Percentiles rank a stretch among this genome's conserved stretches.
Evolutionary conservation across 1,140 invertebrate species (phyloP).

Genomic region (Portunus trituberculatus): DNA sequence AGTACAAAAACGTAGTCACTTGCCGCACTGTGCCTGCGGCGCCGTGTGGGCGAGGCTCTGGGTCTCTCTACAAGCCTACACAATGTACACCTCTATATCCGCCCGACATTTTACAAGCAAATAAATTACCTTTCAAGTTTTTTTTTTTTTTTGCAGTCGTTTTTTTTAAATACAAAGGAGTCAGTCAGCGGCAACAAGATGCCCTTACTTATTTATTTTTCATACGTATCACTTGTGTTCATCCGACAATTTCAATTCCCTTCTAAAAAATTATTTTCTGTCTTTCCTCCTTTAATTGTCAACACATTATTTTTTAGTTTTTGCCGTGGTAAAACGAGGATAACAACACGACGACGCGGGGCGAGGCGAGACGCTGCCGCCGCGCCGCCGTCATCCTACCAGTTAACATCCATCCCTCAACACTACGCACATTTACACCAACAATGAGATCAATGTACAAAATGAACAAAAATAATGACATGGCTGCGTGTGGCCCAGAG

Average conservation of each 20-base stretch:
- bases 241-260: conserved; percentile 15
- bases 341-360: conserved; percentile 76
- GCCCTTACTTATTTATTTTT: not conserved
- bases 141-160: conserved; percentile 48
- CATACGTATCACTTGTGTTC: conserved; percentile 68
- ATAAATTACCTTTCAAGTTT: conserved; percentile 71
- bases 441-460: conserved; percentile 77
- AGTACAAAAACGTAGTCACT: conserved; percentile 83
- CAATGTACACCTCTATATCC: conserved; percentile 78
- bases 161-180: conserved; percentile 59
- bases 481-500: conserved; percentile 52
- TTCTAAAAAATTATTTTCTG: not conserved
- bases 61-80: conserved; percentile 67
- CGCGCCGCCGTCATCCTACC: not conserved
- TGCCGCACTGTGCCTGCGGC: conserved; percentile 63
- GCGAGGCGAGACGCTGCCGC: conserved; percentile 59
- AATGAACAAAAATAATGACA: conserved; percentile 68
- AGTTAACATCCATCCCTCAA: conserved; percentile 73
- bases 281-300: not conserved
- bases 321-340: conserved; percentile 57
- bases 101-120: conserved; percentile 76
- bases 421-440: conserved; percentile 76
- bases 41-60: conserved; percentile 64
- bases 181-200: conserved; percentile 67
- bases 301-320: not conserved